A percentile compares a stretch with the other conserved stretches of the same genome.
phyloP scores from a whole-genome alignment of 2,888 invertebrate genomes.

The Sialis lutaria region DNA sequence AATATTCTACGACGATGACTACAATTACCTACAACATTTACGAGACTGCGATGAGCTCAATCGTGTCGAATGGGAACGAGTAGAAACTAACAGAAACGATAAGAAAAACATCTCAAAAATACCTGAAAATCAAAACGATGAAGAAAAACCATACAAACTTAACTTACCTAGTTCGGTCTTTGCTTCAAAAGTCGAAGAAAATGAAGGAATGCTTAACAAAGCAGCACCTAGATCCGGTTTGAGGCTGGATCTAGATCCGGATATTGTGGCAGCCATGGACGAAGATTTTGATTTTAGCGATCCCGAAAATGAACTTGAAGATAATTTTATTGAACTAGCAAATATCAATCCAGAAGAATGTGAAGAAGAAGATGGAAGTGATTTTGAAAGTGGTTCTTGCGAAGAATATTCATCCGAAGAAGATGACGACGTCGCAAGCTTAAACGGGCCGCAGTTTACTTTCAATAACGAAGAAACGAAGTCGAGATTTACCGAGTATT shows the following conservation, averaged over 20 bases:
- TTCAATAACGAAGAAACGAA: conserved; percentile 58
- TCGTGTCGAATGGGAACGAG: conserved; percentile 32
- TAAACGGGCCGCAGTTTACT: conserved; percentile 26
- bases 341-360: conserved; percentile 35
- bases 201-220: conserved; percentile 66
- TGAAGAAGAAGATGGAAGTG: conserved; percentile 27
- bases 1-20: conserved; percentile 86
- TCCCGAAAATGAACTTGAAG: conserved; percentile 72
- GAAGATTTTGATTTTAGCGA: conserved; percentile 79
- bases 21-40: conserved; percentile 87
- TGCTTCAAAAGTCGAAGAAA: conserved; percentile 71
- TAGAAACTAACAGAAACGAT: conserved; percentile 17
- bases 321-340: conserved; percentile 79
- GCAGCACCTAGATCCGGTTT: conserved; percentile 45
- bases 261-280: conserved; percentile 81
- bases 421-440: conserved; percentile 26
- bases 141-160: conserved; percentile 20
- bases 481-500: conserved; percentile 82
- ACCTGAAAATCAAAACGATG: conserved; percentile 15
- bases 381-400: conserved; percentile 18
- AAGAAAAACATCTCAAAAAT: conserved; percentile 16
- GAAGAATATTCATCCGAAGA: conserved; percentile 16
- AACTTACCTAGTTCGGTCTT: conserved; percentile 75
- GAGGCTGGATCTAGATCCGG: conserved; percentile 71
- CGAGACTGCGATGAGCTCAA: conserved; percentile 36